Conservation (phyloP, 2,113 vertebrate species). For the Chaetura pelagica region DNA sequence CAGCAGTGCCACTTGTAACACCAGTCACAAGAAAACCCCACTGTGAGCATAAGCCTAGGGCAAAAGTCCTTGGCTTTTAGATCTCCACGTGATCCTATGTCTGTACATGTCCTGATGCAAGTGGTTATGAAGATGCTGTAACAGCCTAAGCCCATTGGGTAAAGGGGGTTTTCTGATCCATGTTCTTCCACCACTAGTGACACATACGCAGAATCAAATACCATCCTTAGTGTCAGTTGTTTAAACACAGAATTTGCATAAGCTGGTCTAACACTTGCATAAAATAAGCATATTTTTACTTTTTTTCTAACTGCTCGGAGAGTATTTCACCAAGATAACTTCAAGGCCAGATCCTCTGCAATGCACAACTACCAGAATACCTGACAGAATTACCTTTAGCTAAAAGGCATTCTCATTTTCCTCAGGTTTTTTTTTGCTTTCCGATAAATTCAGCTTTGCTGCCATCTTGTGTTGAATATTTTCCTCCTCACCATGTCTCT, state of each 20-base stretch:
- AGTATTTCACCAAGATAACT: background rate
- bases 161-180: background rate
- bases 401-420: background rate
- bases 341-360: background rate
- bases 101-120: background rate
- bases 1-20: background rate
- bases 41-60: background rate
- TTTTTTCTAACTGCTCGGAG: background rate
- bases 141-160: background rate
- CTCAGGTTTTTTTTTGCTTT: background rate
- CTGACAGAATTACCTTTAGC: background rate
- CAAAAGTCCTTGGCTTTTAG: background rate
- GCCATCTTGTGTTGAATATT: conserved; percentile 73
- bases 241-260: background rate
- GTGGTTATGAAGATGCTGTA: background rate
- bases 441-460: conserved; percentile 59
- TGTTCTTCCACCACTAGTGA: background rate
- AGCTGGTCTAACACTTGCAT: background rate
- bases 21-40: background rate
- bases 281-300: background rate
- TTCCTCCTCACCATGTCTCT: background rate
- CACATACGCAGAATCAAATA: background rate
- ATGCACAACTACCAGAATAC: background rate
- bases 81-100: background rate
- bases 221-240: background rate